Evolutionary conservation across 2,888 invertebrate genomes (phyloP), one percentile per base, ranked within the genome.

Genomic region (Eristalis arbustorum): DNA sequence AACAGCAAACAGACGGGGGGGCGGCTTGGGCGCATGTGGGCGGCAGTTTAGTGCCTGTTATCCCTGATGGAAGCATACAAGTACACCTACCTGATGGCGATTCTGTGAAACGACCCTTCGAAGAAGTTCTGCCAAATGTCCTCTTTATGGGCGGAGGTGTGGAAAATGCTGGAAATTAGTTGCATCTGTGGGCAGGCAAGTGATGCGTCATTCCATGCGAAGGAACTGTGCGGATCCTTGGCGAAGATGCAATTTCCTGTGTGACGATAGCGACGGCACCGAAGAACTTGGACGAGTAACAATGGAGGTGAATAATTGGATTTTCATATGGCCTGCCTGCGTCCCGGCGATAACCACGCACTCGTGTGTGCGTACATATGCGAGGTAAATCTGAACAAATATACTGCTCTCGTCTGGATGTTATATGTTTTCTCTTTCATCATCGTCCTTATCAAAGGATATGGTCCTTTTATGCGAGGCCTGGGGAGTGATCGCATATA

Each of bases 301-400:
- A 77, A 77, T 56, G 31, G 67, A 59, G 42, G 62, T 67, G 68
- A 77, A 73, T 83, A 83, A 77, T 83, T 83, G 77, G 71, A 25
- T 83, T 82, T 66, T 56, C 62, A 18, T 72, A 49, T 18, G 25
- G 18, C 42, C n/a, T 49, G 49, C 49, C 49, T 49, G 49, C 2
- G 18, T 6, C 18, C 18, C 49, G 8, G 49, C 8, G 49, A 49
- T 49, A 49, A 49, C 49, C 49, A 18, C 49, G n/a, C 18, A 49
- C 18, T 5, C 18, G 49, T 49, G n/a, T n/a, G 49, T 5, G 49
- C 18, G 18, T 49, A n/a, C 49, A 8, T 49, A n/a, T 49, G 49
- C 49, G 18, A 18, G 8, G 49, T 5, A 18, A 64, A 66, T 57
- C 66, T 66, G 49, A n/a, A 18, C 49, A 49, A 49, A 8, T 49